Percentiles rank a stretch among this genome's conserved stretches.
phyloP scores from a whole-genome alignment of 1,140 invertebrate species.

The Coptotermes formosanus region DNA sequence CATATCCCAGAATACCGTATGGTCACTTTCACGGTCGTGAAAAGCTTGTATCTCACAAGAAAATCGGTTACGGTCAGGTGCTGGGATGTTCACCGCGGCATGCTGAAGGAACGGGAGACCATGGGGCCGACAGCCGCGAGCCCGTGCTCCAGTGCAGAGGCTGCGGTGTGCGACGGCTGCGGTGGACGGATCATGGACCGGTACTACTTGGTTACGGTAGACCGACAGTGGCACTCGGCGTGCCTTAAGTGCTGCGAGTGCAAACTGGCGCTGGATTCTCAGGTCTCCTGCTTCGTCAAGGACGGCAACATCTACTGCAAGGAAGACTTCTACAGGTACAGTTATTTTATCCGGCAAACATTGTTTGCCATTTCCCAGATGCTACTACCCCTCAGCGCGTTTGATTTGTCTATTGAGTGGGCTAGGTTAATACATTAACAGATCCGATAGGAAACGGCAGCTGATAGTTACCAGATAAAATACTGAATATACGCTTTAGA shows the following conservation, averaged over 20 bases:
- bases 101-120: slow-evolving; percentile 41
- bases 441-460: no score
- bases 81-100: not conserved
- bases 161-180: slow-evolving; percentile 57
- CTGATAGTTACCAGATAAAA: no score
- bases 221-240: slow-evolving; percentile 83
- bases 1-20: no score
- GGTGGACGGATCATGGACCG: slow-evolving; percentile 56
- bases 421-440: no score
- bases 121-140: slow-evolving; percentile 21
- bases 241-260: slow-evolving; percentile 88
- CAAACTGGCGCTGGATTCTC: slow-evolving; percentile 58
- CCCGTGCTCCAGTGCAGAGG: slow-evolving; percentile 37
- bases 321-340: slow-evolving; percentile 62
- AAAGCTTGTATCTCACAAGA: no score
- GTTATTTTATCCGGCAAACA: not conserved
- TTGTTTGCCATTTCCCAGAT: no score
- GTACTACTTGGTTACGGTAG: slow-evolving; percentile 84
- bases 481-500: no score
- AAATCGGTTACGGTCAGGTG: not conserved
- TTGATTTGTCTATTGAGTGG: no score
- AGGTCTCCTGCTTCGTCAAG: slow-evolving; percentile 58
- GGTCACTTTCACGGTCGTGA: no score
- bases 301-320: slow-evolving; percentile 61
- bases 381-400: no score